These are phyloP conservation scores for Falcunculus frontatus DNA, from an alignment of 2,113 vertebrate genomes.

Conservation along the genomic window DNA sequence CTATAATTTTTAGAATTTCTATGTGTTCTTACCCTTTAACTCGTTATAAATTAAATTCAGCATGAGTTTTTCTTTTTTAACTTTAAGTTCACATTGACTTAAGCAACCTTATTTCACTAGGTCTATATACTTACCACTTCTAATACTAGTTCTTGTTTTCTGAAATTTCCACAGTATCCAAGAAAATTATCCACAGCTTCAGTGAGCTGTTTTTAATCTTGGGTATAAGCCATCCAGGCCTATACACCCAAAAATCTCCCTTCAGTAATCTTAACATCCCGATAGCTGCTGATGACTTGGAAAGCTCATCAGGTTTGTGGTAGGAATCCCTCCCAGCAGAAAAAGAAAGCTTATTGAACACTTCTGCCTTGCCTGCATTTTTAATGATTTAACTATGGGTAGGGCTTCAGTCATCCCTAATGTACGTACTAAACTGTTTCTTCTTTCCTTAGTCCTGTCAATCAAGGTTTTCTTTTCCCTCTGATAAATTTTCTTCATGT, in stretches of 20 bases:
- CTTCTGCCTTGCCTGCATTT: neutral
- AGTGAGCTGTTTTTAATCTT: neutral
- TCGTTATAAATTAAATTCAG: neutral
- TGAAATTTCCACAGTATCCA: neutral
- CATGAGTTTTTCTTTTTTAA: neutral
- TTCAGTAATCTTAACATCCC: neutral
- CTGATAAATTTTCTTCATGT: neutral
- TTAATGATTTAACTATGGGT: neutral
- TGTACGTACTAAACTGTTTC: neutral
- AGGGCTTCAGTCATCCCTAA: neutral
- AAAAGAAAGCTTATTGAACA: neutral
- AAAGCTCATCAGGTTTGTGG: neutral
- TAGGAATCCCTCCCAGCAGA: neutral
- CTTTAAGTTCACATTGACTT: neutral
- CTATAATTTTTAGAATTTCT: neutral
- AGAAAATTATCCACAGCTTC: neutral
- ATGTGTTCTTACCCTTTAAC: neutral
- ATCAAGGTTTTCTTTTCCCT: neutral
- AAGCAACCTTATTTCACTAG: neutral
- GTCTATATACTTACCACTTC: neutral
- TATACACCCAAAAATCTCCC: neutral
- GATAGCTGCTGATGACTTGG: neutral
- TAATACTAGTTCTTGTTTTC: neutral
- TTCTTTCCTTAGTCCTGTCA: neutral
- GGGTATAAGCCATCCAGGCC: neutral